Evolutionary conservation across 2,113 vertebrate species (phyloP), one percentile per base, ranked within the genome.

Genomic region (Rhinolophus ferrumequinum): DNA sequence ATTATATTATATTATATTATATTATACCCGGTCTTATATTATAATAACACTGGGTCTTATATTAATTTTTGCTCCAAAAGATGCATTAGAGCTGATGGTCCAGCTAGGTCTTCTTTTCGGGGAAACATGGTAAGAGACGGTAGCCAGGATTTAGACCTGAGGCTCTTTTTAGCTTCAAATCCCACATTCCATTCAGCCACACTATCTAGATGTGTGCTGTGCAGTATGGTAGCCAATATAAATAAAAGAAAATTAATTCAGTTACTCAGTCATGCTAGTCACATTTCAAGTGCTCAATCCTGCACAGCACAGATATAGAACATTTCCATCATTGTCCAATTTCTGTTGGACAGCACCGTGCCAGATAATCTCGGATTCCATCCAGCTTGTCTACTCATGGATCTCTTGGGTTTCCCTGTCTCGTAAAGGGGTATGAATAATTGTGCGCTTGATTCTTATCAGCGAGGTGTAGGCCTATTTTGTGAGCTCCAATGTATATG

Each of bases 381-480:
- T 70, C 54, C 24, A 76, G 24, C 14, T 81, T 95, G 41, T 56
- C 14, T 28, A 56, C 9, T 3, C 10, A 44, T 84, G n/a, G 19
- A 54, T 73, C 26, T 79, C 58, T 81, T 30, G 56, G 8, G 92
- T 82, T 77, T 28, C 13, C 56, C 24, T 72, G 21, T 90, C 28
- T 92, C 10, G 10, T 72, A 76, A 95, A 73, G 3, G 11, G 11
- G 18, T 76, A 47, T 54, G 47, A 60, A 87, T 60, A 90, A 70
- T 33, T 73, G 69, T 90, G 2, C 66, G 18, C 70, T 86, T 93
- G 52, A 66, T 44, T 94, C 64, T 90, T 93, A 82, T 93, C 6
- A 66, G 22, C 16, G 64, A 67, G 19, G 2, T 83, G 24, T 77
- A 35, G n/a, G 16, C 38, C 26, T 82, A 14, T 95, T 73, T 38